A percentile compares a stretch with the other conserved stretches of the same genome.
These are phyloP conservation scores for Baccha elongata DNA, from an alignment of 2,888 invertebrate species.

Conservation along the genomic window DNA sequence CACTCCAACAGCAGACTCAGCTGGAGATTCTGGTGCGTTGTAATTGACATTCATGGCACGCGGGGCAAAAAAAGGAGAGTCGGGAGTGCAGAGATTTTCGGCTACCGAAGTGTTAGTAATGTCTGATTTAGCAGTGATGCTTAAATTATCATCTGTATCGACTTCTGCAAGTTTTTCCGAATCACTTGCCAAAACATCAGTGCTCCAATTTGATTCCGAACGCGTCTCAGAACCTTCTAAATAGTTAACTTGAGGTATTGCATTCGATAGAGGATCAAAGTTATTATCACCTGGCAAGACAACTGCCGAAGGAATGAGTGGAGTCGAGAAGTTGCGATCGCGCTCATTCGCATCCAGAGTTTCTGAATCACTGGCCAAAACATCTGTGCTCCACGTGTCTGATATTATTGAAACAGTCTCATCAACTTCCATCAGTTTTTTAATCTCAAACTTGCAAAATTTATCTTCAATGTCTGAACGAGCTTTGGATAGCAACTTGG, in stretches of 20 bases:
- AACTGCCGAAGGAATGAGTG: constrained; percentile 82
- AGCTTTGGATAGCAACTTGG: constrained; percentile 89
- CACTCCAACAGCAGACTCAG: constrained; percentile 35
- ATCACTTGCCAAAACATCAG: constrained; percentile 96
- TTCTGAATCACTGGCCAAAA: constrained; percentile 97
- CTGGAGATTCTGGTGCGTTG: constrained; percentile 73
- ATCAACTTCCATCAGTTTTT: constrained; percentile 90
- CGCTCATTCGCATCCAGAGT: constrained; percentile 91
- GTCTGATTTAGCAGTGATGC: constrained; percentile 89
- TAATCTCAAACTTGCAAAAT: constrained; percentile 99
- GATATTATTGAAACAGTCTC: constrained; percentile 98
- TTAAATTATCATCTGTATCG: constrained; percentile 86
- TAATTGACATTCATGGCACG: constrained; percentile 73
- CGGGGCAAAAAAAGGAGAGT: constrained; percentile 76
- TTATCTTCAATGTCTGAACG: constrained; percentile 98
- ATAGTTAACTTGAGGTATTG: constrained; percentile 79
- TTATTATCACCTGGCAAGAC: constrained; percentile 82
- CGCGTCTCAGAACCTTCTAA: constrained; percentile 95
- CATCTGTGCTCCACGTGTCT: constrained; percentile 99
- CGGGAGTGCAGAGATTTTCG: constrained; percentile 75
- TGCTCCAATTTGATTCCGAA: constrained; percentile 98
- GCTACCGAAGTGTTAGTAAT: constrained; percentile 87
- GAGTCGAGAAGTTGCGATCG: constrained; percentile 83
- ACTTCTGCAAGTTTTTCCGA: constrained; percentile 95
- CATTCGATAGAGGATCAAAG: constrained; percentile 79